Base-by-base conservation (phyloP, 53 echinoderm and acorn worm species). In the Mesocentrotus franciscanus region DNA sequence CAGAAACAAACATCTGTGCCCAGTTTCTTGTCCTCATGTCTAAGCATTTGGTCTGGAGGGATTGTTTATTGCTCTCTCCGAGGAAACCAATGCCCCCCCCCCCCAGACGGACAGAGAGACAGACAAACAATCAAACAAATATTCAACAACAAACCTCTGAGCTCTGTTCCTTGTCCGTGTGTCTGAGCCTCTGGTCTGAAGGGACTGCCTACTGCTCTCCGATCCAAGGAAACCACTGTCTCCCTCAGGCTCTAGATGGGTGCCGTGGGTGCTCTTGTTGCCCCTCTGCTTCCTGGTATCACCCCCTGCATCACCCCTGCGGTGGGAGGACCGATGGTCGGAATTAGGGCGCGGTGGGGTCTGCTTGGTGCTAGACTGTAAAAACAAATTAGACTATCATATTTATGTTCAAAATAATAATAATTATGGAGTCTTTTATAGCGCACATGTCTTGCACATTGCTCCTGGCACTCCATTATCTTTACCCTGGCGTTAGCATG, bases 171-270 rank as follows among this genome's bases (percentile, higher is more conserved):
- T 95, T 75, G 95, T 95, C 74, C 92, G 89, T 30, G 85, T 61
- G 6, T 84, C 94, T 4, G 95, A 90, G 55, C 96, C 95, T 58
- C 39, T 93, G 6, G 96, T 93, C 59, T 96, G 92, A 60, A 84
- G 96, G n/a, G 97, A 97, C 90, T 99, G 97, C 78, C 99, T 95
- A 94, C 99, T 99, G 96, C 99, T 97, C 96, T 99, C 99, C 1
- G 99, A 99, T 17, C 99, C 99, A 92, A 99, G 90, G 92, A 99
- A 99, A 1, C 99, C 99, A 85, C 99, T 99, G 93, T 99, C 99
- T 0, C 91, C 92, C 75, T 99, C 99, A 8, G 96, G 96, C 35
- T 96, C 96, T 9, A 79, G 79, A 32, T 75, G 90, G n/a, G 7
- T 30, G 17, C 56, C 81, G 15, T 15, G 60, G 60, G 78, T 58